phyloP scores from a whole-genome alignment of 2,113 vertebrate genomes.

The Tachuris rubrigastra region DNA sequence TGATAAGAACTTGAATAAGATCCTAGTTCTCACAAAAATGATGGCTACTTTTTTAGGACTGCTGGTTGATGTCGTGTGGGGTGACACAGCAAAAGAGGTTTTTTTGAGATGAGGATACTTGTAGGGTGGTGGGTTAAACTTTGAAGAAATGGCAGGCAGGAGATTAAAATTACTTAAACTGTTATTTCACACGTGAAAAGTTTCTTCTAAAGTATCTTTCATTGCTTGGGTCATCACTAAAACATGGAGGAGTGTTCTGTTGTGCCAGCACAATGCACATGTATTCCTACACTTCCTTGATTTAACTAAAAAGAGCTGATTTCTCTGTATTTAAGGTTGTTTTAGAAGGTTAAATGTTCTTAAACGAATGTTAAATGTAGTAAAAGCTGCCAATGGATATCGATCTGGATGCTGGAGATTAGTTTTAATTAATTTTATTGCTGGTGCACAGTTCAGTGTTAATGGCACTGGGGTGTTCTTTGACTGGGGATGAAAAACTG shows the following conservation, averaged over 20 bases:
- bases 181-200: background rate
- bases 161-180: background rate
- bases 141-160: background rate
- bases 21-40: background rate
- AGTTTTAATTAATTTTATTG: constrained; percentile 30
- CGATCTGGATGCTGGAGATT: background rate
- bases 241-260: background rate
- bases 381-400: background rate
- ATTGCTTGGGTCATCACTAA: background rate
- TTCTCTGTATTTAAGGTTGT: background rate
- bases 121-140: background rate
- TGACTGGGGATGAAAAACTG: background rate
- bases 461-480: background rate
- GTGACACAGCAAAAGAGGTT: background rate
- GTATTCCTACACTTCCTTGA: background rate
- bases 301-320: background rate
- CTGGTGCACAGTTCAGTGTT: background rate
- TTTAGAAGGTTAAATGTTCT: background rate
- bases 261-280: accelerated
- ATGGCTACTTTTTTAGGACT: background rate
- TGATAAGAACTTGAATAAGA: background rate
- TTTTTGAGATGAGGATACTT: accelerated
- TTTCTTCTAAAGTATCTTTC: background rate
- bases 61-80: accelerated
- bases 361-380: background rate